Conservation (phyloP, 2,113 vertebrate species). For the Muntiacus muntjak region DNA sequence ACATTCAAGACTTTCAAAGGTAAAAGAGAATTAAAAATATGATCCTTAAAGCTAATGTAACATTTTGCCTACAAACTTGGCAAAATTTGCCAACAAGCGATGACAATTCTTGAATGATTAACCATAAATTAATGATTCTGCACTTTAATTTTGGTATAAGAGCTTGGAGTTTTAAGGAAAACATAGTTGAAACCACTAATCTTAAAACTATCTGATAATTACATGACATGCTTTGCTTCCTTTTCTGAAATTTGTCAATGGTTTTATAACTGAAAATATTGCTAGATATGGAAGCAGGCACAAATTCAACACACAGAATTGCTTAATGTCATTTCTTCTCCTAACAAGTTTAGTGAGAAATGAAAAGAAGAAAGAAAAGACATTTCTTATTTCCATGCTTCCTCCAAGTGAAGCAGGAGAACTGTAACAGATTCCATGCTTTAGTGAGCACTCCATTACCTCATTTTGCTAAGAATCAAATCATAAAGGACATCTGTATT, state of each 20-base stretch:
- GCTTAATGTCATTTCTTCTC: slow-evolving; percentile 45
- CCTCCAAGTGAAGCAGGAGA: slow-evolving; percentile 32
- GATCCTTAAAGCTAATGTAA: not conserved
- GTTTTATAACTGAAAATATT: slow-evolving; percentile 16
- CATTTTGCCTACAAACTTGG: not conserved
- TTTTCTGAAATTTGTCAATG: slow-evolving; percentile 11
- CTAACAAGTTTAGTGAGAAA: slow-evolving; percentile 57
- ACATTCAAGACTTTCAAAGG: not conserved
- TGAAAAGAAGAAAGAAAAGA: slow-evolving; percentile 33
- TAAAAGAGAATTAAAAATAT: not conserved
- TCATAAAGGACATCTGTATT: slow-evolving; percentile 38
- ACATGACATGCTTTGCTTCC: not conserved
- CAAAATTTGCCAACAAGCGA: not conserved
- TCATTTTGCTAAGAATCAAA: slow-evolving; percentile 35
- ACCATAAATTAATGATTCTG: not conserved
- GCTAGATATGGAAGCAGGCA: slow-evolving; percentile 15
- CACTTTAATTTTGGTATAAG: not conserved
- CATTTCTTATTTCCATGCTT: slow-evolving; percentile 5
- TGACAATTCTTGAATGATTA: not conserved
- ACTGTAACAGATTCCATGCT: slow-evolving; percentile 29
- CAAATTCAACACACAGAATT: slow-evolving; percentile 28
- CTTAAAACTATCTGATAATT: slow-evolving; percentile 8
- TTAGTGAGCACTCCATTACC: slow-evolving; percentile 2
- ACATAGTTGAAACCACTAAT: not conserved
- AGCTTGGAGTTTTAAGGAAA: not conserved